Evolutionary conservation across 2,888 invertebrate genomes (phyloP).

Genomic region (Agonopterix arenella): DNA sequence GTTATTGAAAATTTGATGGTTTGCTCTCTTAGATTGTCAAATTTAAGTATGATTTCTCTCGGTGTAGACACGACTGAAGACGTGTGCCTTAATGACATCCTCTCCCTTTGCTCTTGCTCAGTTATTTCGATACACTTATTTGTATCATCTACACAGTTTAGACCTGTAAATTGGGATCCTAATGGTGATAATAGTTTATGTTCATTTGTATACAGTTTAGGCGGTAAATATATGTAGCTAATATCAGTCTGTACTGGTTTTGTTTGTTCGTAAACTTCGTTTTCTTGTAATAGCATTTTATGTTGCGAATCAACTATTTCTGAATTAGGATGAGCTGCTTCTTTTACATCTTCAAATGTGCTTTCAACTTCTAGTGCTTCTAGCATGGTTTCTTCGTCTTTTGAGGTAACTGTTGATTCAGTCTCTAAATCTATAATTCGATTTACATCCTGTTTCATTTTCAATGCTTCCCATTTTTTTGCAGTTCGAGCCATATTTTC

Average conservation of each 20-base stretch:
- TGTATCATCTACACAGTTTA: neutral
- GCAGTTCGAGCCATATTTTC: slow-evolving; percentile 42
- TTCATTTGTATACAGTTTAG: neutral
- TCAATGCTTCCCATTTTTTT: slow-evolving; percentile 34
- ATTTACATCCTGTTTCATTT: slow-evolving; percentile 8
- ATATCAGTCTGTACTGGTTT: no score
- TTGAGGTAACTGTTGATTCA: slow-evolving; percentile 10
- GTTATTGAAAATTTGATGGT: slow-evolving; percentile 37
- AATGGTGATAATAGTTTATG: neutral
- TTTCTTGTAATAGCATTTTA: neutral
- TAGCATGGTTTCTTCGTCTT: neutral
- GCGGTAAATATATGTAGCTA: neutral
- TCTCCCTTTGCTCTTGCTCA: slow-evolving; percentile 16
- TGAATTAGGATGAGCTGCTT: neutral
- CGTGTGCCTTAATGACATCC: slow-evolving; percentile 21
- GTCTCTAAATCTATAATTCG: neutral
- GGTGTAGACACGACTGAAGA: slow-evolving; percentile 33
- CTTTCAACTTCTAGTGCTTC: neutral
- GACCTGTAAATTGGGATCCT: neutral
- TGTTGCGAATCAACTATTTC: neutral
- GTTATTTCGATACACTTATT: neutral
- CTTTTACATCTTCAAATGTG: neutral
- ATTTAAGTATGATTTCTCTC: slow-evolving; percentile 22
- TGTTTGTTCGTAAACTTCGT: no score
- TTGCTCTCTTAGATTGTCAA: slow-evolving; percentile 29